A percentile compares a stretch with the other conserved stretches of the same genome.
These are phyloP conservation scores for Alentia gelatinosa DNA, from an alignment of 2,888 invertebrate genomes.

Conservation along the genomic window DNA sequence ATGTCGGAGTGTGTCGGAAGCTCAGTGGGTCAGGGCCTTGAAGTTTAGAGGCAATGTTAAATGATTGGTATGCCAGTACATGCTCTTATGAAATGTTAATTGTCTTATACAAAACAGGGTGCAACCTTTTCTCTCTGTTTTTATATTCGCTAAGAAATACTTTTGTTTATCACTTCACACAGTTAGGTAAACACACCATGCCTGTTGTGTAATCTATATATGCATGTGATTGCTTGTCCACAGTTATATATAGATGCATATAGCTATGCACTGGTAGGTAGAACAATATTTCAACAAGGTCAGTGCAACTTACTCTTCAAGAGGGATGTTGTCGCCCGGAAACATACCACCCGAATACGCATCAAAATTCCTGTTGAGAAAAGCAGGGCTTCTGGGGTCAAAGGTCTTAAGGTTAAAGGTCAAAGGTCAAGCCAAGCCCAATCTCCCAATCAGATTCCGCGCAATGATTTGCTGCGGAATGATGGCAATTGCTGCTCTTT, in stretches of 20 bases:
- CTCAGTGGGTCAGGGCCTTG: no score
- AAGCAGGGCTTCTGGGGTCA: slow-evolving; percentile 54
- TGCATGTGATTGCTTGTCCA: neutral
- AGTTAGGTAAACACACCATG: neutral
- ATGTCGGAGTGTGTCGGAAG: no score
- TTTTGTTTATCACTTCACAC: neutral
- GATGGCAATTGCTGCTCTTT: neutral
- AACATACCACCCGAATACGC: slow-evolving; percentile 61
- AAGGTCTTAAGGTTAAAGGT: slow-evolving; percentile 42
- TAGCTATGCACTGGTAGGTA: neutral
- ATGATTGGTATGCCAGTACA: neutral
- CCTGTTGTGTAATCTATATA: neutral
- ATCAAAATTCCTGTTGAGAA: slow-evolving; percentile 62
- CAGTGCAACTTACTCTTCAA: slow-evolving; percentile 64
- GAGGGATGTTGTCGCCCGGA: slow-evolving; percentile 65
- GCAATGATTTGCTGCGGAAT: neutral
- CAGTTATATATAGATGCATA: neutral
- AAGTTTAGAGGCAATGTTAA: neutral
- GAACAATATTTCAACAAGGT: slow-evolving; percentile 4
- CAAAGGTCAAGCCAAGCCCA: slow-evolving; percentile 32
- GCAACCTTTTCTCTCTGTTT: no score
- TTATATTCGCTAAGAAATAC: neutral
- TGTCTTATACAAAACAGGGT: no score
- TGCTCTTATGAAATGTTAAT: neutral
- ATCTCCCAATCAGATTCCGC: neutral